These are phyloP conservation scores for Eublepharis macularius DNA, from an alignment of 2,113 vertebrate species.

Conservation along the genomic window DNA sequence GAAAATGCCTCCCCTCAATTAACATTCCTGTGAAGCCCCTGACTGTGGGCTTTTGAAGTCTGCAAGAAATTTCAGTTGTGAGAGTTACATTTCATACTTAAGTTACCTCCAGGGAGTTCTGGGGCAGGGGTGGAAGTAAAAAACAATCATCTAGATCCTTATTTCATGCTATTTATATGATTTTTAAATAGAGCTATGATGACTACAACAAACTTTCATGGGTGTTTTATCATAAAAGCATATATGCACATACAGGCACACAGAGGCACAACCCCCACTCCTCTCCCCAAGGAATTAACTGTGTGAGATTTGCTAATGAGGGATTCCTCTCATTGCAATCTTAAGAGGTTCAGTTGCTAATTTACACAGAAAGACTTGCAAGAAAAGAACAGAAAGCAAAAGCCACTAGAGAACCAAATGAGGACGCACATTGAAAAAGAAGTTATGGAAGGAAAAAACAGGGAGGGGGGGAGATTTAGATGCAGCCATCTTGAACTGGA, in stretches of 20 bases:
- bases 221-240: rapidly evolving
- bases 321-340: background rate
- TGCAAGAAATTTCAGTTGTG: slow-evolving; percentile 44
- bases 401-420: background rate
- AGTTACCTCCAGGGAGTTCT: slow-evolving; percentile 49
- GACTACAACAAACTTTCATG: slow-evolving; percentile 32
- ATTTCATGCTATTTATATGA: slow-evolving; percentile 65
- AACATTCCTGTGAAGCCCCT: slow-evolving; percentile 49
- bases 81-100: slow-evolving; percentile 59
- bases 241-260: rapidly evolving
- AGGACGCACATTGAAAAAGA: rapidly evolving
- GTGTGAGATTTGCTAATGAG: background rate
- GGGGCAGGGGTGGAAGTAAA: slow-evolving; percentile 40
- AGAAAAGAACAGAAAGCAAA: background rate
- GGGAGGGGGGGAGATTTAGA: background rate
- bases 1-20: background rate
- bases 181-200: slow-evolving; percentile 32
- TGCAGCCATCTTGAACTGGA: background rate
- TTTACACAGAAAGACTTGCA: background rate
- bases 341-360: background rate
- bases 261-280: rapidly evolving
- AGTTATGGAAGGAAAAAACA: background rate
- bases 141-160: slow-evolving; percentile 57
- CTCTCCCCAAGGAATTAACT: background rate
- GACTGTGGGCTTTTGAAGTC: slow-evolving; percentile 64